phyloP scores from a whole-genome alignment of 1,140 invertebrate species.

The Hylaeus anthracinus region DNA sequence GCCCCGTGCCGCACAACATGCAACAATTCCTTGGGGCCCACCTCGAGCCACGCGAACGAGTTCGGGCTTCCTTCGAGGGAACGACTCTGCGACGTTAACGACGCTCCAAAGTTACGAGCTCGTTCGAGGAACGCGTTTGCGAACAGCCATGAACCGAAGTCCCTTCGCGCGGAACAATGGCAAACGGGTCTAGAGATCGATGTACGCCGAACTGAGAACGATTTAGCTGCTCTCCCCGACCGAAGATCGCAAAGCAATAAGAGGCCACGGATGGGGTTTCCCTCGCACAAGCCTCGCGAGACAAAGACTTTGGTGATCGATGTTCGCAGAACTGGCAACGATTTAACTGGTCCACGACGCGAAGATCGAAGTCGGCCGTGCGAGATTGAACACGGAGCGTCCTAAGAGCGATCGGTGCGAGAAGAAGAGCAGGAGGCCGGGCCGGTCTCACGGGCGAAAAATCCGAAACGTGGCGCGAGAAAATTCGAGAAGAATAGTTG shows the following conservation, averaged over 20 bases:
- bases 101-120: background rate
- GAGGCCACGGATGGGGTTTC: background rate
- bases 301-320: no score
- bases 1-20: conserved; percentile 16
- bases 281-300: no score
- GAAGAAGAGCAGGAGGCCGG: no score
- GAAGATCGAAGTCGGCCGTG: background rate
- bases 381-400: conserved; percentile 14
- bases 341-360: no score
- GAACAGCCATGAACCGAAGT: background rate
- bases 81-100: background rate
- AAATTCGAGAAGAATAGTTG: background rate
- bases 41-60: background rate
- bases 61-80: background rate
- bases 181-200: background rate
- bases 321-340: no score
- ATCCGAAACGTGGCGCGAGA: background rate
- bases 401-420: background rate
- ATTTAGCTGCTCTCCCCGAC: background rate
- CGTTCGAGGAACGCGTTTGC: background rate
- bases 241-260: background rate
- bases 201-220: background rate
- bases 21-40: background rate
- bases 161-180: background rate
- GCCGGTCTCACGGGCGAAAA: no score